These are phyloP conservation scores for Drosophila demipolita DNA, from an alignment of 2,888 invertebrate genomes.

Conservation along the genomic window DNA sequence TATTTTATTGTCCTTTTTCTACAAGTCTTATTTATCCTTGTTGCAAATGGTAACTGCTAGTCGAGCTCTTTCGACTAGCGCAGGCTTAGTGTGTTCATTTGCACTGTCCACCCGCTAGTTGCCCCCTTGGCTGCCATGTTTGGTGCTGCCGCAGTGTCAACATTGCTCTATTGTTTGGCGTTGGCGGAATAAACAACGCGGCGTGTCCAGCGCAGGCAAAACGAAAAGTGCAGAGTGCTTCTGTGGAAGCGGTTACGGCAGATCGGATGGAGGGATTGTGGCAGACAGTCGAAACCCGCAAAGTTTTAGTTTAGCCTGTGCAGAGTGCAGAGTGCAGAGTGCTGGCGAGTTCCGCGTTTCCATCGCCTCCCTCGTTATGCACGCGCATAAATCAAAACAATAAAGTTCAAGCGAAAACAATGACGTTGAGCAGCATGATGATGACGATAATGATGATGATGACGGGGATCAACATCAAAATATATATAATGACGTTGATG, in stretches of 20 bases:
- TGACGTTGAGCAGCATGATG: constrained; percentile 45
- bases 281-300: constrained; percentile 66
- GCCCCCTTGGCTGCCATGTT: constrained; percentile 5
- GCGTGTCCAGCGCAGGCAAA: constrained; percentile 69
- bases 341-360: constrained; percentile 21
- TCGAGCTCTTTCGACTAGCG: neutral
- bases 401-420: constrained; percentile 79
- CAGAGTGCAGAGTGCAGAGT: constrained; percentile 19
- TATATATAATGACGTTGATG: constrained; percentile 41
- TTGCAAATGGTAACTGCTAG: neutral
- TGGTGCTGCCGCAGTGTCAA: constrained; percentile 45
- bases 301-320: constrained; percentile 69
- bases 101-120: constrained; percentile 47
- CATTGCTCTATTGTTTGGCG: constrained; percentile 71
- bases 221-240: constrained; percentile 1
- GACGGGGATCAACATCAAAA: constrained; percentile 17
- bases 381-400: constrained; percentile 80
- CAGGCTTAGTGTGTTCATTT: constrained; percentile 52
- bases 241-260: neutral
- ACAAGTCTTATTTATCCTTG: neutral
- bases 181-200: constrained; percentile 76
- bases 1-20: neutral
- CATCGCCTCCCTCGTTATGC: constrained; percentile 43
- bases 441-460: constrained; percentile 29
- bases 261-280: neutral